Conservation (phyloP, 2,888 invertebrate genomes). For the Kuschelorhynchus macadamiae region DNA sequence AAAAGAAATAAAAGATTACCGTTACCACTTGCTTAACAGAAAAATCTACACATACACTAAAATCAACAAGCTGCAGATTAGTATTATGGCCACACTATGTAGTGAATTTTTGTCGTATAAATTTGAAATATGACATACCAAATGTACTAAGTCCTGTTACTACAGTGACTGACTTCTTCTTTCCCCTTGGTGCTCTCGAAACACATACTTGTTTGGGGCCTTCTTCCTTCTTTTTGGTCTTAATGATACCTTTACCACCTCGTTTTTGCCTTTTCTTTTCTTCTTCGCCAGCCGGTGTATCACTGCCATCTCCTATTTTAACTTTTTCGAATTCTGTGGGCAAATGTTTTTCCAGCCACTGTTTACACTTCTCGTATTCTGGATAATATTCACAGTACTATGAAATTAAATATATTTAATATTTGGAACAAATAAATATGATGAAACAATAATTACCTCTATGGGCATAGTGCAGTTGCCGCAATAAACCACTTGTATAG, state of each 20-base stretch:
- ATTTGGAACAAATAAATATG: background rate
- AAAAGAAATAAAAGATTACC: too few relatives aligned
- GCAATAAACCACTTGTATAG: slow-evolving; percentile 88
- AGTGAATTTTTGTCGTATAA: too few relatives aligned
- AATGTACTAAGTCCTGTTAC: slow-evolving; percentile 96
- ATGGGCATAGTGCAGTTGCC: slow-evolving; percentile 96
- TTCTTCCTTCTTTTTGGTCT: slow-evolving; percentile 95
- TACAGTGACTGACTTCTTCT: slow-evolving; percentile 98
- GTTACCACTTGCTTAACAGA: too few relatives aligned
- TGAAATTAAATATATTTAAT: slow-evolving; percentile 52
- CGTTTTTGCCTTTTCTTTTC: slow-evolving; percentile 97
- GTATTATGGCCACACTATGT: too few relatives aligned
- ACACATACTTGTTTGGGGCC: slow-evolving; percentile 88
- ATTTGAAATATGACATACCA: slow-evolving; percentile 72
- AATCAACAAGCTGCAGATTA: too few relatives aligned
- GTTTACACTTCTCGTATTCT: slow-evolving; percentile 96
- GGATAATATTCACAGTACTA: slow-evolving; percentile 99
- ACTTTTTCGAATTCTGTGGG: slow-evolving; percentile 94
- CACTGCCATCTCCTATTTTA: slow-evolving; percentile 74
- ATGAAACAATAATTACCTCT: slow-evolving; percentile 73
- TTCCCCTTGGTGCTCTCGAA: slow-evolving; percentile 93
- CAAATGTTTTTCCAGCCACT: slow-evolving; percentile 95
- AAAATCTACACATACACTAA: too few relatives aligned
- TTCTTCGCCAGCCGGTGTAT: slow-evolving; percentile 80
- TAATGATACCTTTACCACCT: slow-evolving; percentile 96